phyloP scores from a whole-genome alignment of 1,140 invertebrate species.

The Danaus plexippus region DNA sequence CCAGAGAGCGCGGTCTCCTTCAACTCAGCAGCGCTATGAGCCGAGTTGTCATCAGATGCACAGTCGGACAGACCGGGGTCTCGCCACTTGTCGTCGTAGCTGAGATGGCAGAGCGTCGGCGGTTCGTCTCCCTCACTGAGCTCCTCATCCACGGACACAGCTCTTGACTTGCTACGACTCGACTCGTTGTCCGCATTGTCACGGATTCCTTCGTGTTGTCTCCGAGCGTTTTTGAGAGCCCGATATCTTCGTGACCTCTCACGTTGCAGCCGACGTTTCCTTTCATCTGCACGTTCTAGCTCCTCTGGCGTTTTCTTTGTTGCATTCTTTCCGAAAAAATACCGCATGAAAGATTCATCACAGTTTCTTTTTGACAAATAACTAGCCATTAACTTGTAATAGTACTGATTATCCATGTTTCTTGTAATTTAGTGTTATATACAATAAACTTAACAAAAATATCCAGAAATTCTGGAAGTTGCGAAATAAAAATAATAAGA shows the following conservation, averaged over 20 bases:
- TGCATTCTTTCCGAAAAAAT: slow-evolving; percentile 63
- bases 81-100: slow-evolving; percentile 57
- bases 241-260: slow-evolving; percentile 58
- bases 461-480: slow-evolving; percentile 47
- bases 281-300: slow-evolving; percentile 56
- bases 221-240: slow-evolving; percentile 55
- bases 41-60: slow-evolving; percentile 61
- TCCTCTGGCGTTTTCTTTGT: slow-evolving; percentile 64
- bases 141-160: slow-evolving; percentile 43
- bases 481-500: slow-evolving; percentile 69
- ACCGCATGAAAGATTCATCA: slow-evolving; percentile 66
- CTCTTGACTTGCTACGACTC: slow-evolving; percentile 35
- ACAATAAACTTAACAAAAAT: slow-evolving; percentile 25
- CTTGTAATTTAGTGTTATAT: slow-evolving; percentile 12
- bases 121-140: slow-evolving; percentile 56
- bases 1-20: slow-evolving; percentile 35
- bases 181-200: slow-evolving; percentile 38
- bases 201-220: slow-evolving; percentile 52
- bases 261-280: slow-evolving; percentile 54
- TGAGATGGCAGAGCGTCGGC: slow-evolving; percentile 58
- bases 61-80: slow-evolving; percentile 51
- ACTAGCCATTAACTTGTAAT: slow-evolving; percentile 65
- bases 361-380: slow-evolving; percentile 65
- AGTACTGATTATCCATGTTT: slow-evolving; percentile 63
- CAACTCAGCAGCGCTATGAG: slow-evolving; percentile 47